phyloP scores from a whole-genome alignment of 2,797 vertebrate species.

The Meda fulgida region DNA sequence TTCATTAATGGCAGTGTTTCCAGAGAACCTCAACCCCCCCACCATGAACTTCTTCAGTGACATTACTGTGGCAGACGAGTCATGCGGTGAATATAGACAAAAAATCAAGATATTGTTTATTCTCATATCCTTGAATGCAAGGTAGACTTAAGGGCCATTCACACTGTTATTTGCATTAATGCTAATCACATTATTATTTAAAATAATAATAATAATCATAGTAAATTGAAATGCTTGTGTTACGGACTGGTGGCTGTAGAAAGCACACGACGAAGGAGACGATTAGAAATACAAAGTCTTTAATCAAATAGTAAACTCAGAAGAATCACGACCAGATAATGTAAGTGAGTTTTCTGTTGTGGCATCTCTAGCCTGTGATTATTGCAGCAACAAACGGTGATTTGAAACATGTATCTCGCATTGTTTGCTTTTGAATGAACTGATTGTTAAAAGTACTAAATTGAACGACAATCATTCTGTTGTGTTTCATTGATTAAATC shows the following conservation, averaged over 20 bases:
- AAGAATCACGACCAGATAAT: too few species aligned
- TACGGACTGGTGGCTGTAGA: too few species aligned
- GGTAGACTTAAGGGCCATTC: background rate
- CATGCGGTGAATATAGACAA: background rate
- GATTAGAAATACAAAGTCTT: too few species aligned
- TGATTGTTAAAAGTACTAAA: too few species aligned
- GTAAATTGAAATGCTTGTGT: background rate
- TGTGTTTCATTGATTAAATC: too few species aligned
- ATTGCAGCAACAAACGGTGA: too few species aligned
- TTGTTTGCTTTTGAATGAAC: background rate
- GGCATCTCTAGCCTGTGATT: too few species aligned
- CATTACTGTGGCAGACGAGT: background rate
- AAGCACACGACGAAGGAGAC: too few species aligned
- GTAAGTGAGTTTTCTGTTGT: too few species aligned
- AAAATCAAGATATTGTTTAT: background rate
- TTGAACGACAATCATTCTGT: too few species aligned
- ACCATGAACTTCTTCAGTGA: background rate
- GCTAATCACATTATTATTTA: background rate
- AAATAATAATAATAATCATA: background rate
- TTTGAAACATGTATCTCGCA: background rate
- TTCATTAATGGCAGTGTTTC: background rate
- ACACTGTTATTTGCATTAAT: background rate
- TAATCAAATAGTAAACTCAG: too few species aligned
- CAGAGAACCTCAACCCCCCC: background rate
- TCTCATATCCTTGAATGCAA: background rate